Evolutionary conservation across 2,113 vertebrate species (phyloP), one percentile per base, ranked within the genome.

Genomic region (Rhinolophus ferrumequinum): DNA sequence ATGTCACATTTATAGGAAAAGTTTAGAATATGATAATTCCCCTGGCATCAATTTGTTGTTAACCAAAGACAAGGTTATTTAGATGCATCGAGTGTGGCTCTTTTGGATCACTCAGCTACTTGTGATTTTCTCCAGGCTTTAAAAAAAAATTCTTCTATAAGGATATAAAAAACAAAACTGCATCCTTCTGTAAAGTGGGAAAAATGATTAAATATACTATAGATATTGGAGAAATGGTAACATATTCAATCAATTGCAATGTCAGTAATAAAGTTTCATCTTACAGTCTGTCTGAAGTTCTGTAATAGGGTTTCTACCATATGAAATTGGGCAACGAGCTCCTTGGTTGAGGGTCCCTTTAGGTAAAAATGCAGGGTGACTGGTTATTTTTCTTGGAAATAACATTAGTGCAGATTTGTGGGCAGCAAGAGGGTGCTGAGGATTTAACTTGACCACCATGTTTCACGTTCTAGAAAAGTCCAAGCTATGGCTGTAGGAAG

Each of bases 1-100:
- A 87, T 91, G 97, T 75, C 84, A 60, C 93, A 80, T 79, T 96
- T 95, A 93, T 85, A 96, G 88, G 81, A 33, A 96, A 94, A 90
- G 56, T 81, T 97, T 97, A 91, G 97, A 96, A 97, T 96, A 83
- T 8, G 60, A 95, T 93, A 69, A 77, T 77, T 69, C 58, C 19
- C 12, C 56, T 95, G 95, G 81, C 97, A 91, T 84, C 3, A 1
- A 66, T 52, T 94, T 70, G 54, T 90, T 79, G 82, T 93, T 90
- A 94, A 83, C 69, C 52, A 93, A 94, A 90, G 44, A 79, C 2
- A 2, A 89, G 82, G 38, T 96, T 90, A 93, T 93, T 97, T 79
- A 88, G 84, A 87, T 96, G 77, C 62, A 73, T 33, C 33, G 35
- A 95, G 22, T 33, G 9, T 84, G 67, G n/a, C 54, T 69, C 41